Conservation (phyloP, 2,797 vertebrate genomes). For the Rousettus madagascariensis region DNA sequence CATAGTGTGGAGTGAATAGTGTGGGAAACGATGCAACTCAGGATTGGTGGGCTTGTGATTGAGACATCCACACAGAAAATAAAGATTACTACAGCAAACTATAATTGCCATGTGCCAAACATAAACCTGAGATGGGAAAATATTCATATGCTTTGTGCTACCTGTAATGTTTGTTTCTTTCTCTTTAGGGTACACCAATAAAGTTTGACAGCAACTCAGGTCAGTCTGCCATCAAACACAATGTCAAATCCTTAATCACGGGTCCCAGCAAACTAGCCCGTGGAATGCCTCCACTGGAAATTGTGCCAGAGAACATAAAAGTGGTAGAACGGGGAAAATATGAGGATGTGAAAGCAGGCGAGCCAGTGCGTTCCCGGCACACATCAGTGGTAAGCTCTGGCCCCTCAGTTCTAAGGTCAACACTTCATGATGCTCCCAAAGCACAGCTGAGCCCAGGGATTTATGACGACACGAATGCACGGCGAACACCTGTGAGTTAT, state of each 20-base stretch:
- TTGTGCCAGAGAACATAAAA: constrained; percentile 87
- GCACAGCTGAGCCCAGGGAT: constrained; percentile 96
- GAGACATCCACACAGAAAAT: neutral
- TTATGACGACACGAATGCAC: constrained; percentile 95
- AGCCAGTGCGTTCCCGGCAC: constrained; percentile 90
- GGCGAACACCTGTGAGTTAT: constrained; percentile 96
- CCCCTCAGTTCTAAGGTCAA: constrained; percentile 95
- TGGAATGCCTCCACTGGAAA: constrained; percentile 91
- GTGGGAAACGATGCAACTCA: neutral
- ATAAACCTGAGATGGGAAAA: neutral
- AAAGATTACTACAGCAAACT: neutral
- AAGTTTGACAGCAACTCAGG: constrained; percentile 90
- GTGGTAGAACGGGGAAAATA: constrained; percentile 92
- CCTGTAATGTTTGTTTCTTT: constrained; percentile 20
- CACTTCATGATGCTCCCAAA: constrained; percentile 93
- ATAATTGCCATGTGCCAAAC: neutral
- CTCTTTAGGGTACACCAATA: constrained; percentile 87
- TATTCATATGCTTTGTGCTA: neutral
- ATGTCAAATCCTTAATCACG: constrained; percentile 98
- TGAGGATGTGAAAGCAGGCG: constrained; percentile 91
- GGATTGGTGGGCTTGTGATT: neutral
- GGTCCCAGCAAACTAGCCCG: constrained; percentile 93
- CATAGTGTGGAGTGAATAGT: neutral
- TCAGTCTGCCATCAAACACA: constrained; percentile 97
- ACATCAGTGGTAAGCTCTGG: constrained; percentile 96